Evolutionary conservation across 2,888 invertebrate genomes (phyloP), one percentile per base, ranked within the genome.

Genomic region (Eupithecia abbreviata): DNA sequence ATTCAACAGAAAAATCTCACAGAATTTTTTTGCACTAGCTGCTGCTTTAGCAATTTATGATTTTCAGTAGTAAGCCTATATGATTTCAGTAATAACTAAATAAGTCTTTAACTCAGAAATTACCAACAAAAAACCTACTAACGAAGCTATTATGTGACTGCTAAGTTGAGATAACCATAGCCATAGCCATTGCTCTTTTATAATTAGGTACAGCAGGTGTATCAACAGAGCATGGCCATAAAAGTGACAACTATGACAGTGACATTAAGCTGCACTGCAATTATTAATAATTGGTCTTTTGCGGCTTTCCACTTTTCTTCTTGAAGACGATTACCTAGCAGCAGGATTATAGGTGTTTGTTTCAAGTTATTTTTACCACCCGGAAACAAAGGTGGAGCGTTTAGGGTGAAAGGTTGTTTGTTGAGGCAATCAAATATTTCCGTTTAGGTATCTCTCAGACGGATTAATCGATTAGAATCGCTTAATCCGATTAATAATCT

Each of bases 271-370:
- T 75, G 71, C 77, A 72, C 74, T 75, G 74, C 76, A 79, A 74
- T 79, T 76, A 77, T 75, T 67, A 71, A 47, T 74, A 76, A 69
- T 71, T 65, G 66, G 51, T 45, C 72, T 49, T 67, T 62, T 67
- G 62, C 45, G 43, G 78, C 74, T 80, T 81, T 82, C 80, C 75
- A 74, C 77, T 73, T 80, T 75, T 79, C 76, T 75, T 41, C 66
- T 62, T 62, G 30, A 18, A 62, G 62, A 58, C 58, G 58, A 30
- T 62, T 62, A 30, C 30, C 30, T 30, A 10, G 30, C 4, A 62
- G 62, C 10, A 18, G 62, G 62, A 62, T 30, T 10, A 30, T 3
- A 62, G 4, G 10, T 58, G 4, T 62, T 58, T 58, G 18, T 30
- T 30, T 62, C 3, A 62, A 62, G 6, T 62, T 62, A 62, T 62